Conservation (phyloP, 2,888 invertebrate genomes). For the Dicyrtomina minuta region DNA sequence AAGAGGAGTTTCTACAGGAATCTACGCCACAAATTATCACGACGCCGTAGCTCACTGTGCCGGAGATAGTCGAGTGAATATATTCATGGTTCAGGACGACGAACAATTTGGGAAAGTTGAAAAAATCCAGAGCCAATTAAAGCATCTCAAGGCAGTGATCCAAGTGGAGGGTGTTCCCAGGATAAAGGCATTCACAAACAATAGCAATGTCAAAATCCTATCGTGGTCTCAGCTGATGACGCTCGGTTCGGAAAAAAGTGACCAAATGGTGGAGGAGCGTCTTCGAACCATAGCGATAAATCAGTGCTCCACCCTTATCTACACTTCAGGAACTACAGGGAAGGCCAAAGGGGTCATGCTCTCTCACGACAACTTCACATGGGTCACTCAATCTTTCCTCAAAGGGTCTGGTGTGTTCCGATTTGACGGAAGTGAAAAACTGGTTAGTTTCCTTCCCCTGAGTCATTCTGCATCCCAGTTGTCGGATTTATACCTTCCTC, state of each 20-base stretch:
- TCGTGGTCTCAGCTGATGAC: slow-evolving; percentile 76
- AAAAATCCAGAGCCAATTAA: slow-evolving; percentile 67
- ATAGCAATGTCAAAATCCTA: slow-evolving; percentile 40
- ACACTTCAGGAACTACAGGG: slow-evolving; percentile 85
- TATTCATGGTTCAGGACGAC: slow-evolving; percentile 82
- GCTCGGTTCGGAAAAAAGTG: slow-evolving; percentile 69
- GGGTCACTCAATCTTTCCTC: slow-evolving; percentile 63
- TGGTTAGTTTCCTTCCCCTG: slow-evolving; percentile 71
- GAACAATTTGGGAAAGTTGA: slow-evolving; percentile 83
- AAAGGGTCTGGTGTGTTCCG: too few relatives aligned
- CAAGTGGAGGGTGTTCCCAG: slow-evolving; percentile 65
- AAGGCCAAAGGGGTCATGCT: slow-evolving; percentile 91
- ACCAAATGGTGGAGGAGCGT: slow-evolving; percentile 67
- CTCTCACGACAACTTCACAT: slow-evolving; percentile 82
- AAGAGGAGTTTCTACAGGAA: slow-evolving; percentile 79
- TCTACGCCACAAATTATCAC: slow-evolving; percentile 86
- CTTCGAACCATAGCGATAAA: slow-evolving; percentile 72
- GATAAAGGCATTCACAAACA: too few relatives aligned
- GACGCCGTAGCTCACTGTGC: slow-evolving; percentile 81
- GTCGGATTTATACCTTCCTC: slow-evolving; percentile 56
- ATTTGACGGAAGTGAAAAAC: neutral
- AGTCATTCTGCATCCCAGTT: slow-evolving; percentile 90
- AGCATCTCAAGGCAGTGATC: slow-evolving; percentile 75
- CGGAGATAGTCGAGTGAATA: slow-evolving; percentile 75
- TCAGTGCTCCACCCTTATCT: slow-evolving; percentile 82